Base-by-base conservation (phyloP, 2,113 vertebrate species). In the Pycnonotus jocosus region DNA sequence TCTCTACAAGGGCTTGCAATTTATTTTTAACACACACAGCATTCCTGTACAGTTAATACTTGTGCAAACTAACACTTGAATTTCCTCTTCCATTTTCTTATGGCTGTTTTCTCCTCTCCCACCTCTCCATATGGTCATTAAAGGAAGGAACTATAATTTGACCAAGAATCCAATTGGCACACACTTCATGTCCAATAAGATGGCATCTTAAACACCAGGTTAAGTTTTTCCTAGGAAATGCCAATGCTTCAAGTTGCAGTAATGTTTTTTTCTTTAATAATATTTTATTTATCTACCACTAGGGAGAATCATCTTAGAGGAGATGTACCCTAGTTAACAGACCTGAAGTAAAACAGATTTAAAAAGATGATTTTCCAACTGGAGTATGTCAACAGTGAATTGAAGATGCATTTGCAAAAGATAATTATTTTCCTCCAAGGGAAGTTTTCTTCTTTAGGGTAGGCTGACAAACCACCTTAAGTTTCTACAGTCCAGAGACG, bases 381-480 rank as follows among this genome's bases (percentile, higher is more conserved):
- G 62, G 37, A 57, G 6, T 35, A 80, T 2, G 15, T 69, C 71
- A 76, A 30, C 33, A 47, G 14, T 12, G 10, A 82, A 83, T 72
- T 68, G 72, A 85, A 82, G 27, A 44, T 45, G 57, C 74, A 37
- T 25, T 64, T 91, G 50, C 62, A 85, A 45, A 69, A 88, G 54
- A 33, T 6, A 33, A 61, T 37, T 58, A 11, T 48, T 92, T 65
- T 69, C 25, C 74, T 82, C 31, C 45, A 65, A 57, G 23, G 11
- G 7, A 57, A 58, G 12, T 47, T 86, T 65, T 61, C 47, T 83
- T 78, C 50, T 82, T 92, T 40, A 73, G 47, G 25, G 28, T 44
- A 80, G 44, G n/a, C n/a, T 69, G 90, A 93, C 70, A 76, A 94
- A 82, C 92, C 71, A 94, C 92, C 88, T 96, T 94, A 93, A 96